Percentiles rank a stretch among this genome's conserved stretches.
phyloP scores from a whole-genome alignment of 2,888 invertebrate genomes.

The Nemurella pictetii region DNA sequence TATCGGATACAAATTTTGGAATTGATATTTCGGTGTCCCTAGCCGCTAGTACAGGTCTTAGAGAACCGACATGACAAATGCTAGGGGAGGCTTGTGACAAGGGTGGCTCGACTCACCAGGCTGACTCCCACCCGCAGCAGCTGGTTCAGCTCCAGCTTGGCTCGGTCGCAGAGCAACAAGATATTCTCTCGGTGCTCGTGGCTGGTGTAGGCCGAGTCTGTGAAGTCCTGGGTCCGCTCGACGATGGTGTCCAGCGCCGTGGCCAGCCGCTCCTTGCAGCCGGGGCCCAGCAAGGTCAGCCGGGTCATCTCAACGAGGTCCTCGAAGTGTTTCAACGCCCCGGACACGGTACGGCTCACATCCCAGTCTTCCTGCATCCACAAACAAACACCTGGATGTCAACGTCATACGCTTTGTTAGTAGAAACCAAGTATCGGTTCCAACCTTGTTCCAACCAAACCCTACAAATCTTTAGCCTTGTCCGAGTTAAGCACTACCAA shows the following conservation, averaged over 20 bases:
- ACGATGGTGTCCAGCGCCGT: constrained; percentile 86
- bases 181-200: constrained; percentile 97
- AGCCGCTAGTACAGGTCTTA: no score
- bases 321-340: constrained; percentile 81
- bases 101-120: constrained; percentile 71
- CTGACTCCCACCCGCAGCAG: constrained; percentile 83
- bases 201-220: constrained; percentile 97
- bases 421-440: no score
- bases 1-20: no score
- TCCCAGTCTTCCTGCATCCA: constrained; percentile 64
- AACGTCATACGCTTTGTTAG: no score
- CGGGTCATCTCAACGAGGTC: constrained; percentile 84
- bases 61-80: no score
- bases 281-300: constrained; percentile 72
- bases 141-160: constrained; percentile 89
- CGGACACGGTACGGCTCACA: constrained; percentile 71
- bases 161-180: constrained; percentile 80
- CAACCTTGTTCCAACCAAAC: constrained; percentile 51
- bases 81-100: no score
- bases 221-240: constrained; percentile 97
- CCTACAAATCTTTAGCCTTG: no score
- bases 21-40: no score
- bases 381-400: no score
- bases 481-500: no score
- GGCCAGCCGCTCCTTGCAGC: constrained; percentile 75